Evolutionary conservation across 1,140 invertebrate species (phyloP).

Genomic region (Aethina tumida): DNA sequence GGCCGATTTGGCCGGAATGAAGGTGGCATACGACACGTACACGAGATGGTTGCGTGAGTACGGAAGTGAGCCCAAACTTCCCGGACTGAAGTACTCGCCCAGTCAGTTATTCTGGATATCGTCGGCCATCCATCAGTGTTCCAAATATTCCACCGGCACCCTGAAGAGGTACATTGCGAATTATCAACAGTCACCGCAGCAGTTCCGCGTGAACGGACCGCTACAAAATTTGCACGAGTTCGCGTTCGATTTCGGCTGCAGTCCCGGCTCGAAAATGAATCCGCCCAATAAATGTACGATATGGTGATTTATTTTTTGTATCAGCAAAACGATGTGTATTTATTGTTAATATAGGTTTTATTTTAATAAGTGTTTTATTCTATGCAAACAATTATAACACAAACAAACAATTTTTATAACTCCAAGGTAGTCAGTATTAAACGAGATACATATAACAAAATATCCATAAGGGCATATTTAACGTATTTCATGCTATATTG

Average conservation of each 20-base stretch:
- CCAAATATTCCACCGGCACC: slow-evolving; percentile 47
- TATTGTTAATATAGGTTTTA: too few relatives aligned
- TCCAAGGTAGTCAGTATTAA: too few relatives aligned
- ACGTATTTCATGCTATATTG: too few relatives aligned
- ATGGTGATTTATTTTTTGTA: slow-evolving; percentile 19
- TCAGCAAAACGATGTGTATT: slow-evolving; percentile 1
- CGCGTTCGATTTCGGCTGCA: slow-evolving; percentile 76
- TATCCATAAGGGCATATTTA: too few relatives aligned
- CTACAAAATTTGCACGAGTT: slow-evolving; percentile 86
- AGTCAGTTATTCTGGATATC: slow-evolving; percentile 60
- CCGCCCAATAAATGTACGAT: slow-evolving; percentile 40
- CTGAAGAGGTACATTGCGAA: slow-evolving; percentile 57
- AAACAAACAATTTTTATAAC: too few relatives aligned
- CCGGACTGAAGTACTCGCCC: slow-evolving; percentile 55
- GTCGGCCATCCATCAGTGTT: slow-evolving; percentile 53
- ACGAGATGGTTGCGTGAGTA: slow-evolving; percentile 56
- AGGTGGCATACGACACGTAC: slow-evolving; percentile 78
- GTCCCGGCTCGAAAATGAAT: slow-evolving; percentile 73
- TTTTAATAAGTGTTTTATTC: too few relatives aligned
- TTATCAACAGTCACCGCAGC: slow-evolving; percentile 43
- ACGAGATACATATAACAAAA: too few relatives aligned
- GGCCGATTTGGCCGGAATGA: slow-evolving; percentile 73
- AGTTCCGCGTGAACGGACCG: slow-evolving; percentile 73
- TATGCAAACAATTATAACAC: too few relatives aligned
- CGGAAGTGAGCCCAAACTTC: slow-evolving; percentile 51